Evolutionary conservation across 2,797 vertebrate genomes (phyloP).

Genomic region (Sylvilagus floridanus): DNA sequence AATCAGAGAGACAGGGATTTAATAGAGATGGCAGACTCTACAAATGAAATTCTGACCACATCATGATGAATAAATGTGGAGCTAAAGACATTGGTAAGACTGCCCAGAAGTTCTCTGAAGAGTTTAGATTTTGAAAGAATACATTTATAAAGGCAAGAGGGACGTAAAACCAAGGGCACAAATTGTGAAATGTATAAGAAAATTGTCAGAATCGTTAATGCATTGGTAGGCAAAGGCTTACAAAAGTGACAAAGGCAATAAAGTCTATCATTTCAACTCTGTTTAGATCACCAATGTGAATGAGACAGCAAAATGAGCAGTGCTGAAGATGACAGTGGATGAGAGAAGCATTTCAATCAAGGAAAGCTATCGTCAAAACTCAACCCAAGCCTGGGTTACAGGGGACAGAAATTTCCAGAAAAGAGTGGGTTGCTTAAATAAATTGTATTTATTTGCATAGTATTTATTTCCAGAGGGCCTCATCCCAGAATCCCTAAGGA

Average conservation of each 20-base stretch:
- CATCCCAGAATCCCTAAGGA: background rate
- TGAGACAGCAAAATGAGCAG: background rate
- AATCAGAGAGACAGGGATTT: background rate
- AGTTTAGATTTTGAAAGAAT: conserved; percentile 54
- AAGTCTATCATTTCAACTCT: conserved; percentile 54
- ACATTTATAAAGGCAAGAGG: conserved; percentile 2
- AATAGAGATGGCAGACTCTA: background rate
- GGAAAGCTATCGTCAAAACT: conserved; percentile 55
- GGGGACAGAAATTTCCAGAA: background rate
- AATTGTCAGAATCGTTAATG: conserved; percentile 73
- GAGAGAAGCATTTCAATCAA: conserved; percentile 51
- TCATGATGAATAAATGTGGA: background rate
- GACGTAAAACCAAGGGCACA: conserved; percentile 46
- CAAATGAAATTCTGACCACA: conserved; percentile 32
- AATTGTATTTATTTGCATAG: background rate
- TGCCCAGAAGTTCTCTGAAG: conserved; percentile 2
- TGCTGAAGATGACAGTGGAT: background rate
- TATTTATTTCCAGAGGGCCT: background rate
- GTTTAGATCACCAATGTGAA: conserved; percentile 47
- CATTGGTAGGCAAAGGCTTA: conserved; percentile 60
- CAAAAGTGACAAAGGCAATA: conserved; percentile 71
- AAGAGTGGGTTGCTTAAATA: background rate
- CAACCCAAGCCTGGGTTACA: conserved; percentile 25
- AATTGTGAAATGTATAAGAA: conserved; percentile 69
- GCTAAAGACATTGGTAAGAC: background rate